These are phyloP conservation scores for Vanessa atalanta DNA, from an alignment of 1,140 invertebrate species.

Conservation along the genomic window DNA sequence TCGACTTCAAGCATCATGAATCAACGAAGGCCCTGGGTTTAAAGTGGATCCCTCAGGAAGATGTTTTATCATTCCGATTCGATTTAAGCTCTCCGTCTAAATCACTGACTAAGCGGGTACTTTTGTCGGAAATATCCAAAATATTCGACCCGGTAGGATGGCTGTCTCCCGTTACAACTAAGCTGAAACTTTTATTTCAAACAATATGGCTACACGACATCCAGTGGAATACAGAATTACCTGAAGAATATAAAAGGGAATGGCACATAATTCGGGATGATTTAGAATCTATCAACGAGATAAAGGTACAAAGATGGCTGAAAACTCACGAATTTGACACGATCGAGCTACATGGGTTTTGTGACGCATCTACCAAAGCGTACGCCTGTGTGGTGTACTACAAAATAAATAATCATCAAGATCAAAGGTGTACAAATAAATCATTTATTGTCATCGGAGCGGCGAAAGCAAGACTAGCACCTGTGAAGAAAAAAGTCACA, in stretches of 20 bases:
- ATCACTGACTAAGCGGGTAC: neutral
- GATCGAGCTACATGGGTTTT: neutral
- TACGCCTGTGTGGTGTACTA: neutral
- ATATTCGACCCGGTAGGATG: neutral
- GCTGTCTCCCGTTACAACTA: neutral
- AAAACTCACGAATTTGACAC: too few relatives aligned
- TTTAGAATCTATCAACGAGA: too few relatives aligned
- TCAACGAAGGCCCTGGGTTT: neutral
- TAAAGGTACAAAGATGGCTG: too few relatives aligned
- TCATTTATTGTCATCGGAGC: neutral
- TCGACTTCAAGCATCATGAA: neutral
- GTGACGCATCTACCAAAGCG: neutral
- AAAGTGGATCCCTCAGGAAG: neutral
- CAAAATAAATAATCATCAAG: neutral
- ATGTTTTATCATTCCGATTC: neutral
- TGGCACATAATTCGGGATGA: too few relatives aligned
- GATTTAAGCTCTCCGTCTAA: neutral
- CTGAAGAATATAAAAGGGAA: too few relatives aligned
- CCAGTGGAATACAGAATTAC: too few relatives aligned
- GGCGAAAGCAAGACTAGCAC: neutral
- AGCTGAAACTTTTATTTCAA: too few relatives aligned
- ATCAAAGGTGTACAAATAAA: too few relatives aligned
- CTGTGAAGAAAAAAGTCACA: neutral
- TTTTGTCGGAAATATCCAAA: neutral
- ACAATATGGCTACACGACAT: too few relatives aligned